Conservation (phyloP, 2,888 invertebrate genomes). For the Parelbella ahira region DNA sequence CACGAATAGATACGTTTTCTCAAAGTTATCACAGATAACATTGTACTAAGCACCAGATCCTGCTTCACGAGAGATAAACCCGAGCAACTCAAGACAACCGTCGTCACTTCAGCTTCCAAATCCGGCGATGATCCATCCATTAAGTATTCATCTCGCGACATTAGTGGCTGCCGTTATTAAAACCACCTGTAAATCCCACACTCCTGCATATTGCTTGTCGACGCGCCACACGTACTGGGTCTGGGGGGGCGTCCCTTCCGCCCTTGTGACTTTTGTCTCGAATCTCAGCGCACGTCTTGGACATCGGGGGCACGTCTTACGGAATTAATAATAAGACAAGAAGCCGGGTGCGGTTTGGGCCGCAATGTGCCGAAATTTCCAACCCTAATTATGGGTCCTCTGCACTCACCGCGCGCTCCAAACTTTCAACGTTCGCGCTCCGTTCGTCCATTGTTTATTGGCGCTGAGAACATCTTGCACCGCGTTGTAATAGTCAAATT, state of each 20-base stretch:
- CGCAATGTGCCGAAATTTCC: conserved; percentile 78
- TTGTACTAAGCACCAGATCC: too few relatives aligned
- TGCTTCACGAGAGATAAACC: too few relatives aligned
- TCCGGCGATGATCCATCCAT: conserved; percentile 67
- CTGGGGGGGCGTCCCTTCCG: conserved; percentile 56
- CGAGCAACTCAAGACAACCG: conserved; percentile 44
- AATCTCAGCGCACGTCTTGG: conserved; percentile 80
- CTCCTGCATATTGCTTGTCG: conserved; percentile 50
- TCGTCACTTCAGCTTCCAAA: conserved; percentile 40
- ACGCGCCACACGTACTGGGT: conserved; percentile 66
- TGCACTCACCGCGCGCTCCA: conserved; percentile 73
- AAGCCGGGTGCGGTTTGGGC: conserved; percentile 75
- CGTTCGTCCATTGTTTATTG: conserved; percentile 72
- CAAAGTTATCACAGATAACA: too few relatives aligned
- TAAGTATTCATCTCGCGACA: conserved; percentile 79
- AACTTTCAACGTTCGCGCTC: conserved; percentile 71
- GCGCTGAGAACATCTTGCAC: conserved; percentile 69
- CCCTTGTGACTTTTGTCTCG: conserved; percentile 78
- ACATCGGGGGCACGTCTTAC: conserved; percentile 81
- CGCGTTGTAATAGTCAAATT: conserved; percentile 73
- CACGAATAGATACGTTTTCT: too few relatives aligned
- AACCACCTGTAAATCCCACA: conserved; percentile 78
- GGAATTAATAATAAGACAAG: conserved; percentile 82
- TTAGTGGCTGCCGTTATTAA: conserved; percentile 77
- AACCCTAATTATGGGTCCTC: conserved; percentile 77